Evolutionary conservation across 30 jellyfish, hydroid and myxozoan species (phyloP).

Genomic region (Pseudorhiza aurosa): DNA sequence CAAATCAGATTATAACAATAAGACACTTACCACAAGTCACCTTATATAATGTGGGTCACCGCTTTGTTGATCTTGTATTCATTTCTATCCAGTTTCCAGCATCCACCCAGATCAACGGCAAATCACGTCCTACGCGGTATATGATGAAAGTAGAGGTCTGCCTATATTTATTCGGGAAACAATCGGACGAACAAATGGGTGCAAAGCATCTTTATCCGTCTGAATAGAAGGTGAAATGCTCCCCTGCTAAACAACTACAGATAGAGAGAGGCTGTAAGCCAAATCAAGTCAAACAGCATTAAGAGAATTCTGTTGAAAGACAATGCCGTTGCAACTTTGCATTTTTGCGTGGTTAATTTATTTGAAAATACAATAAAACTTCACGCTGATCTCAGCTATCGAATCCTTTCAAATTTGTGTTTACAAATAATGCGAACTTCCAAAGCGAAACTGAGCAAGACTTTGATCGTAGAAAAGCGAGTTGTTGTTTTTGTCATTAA

Average conservation of each 20-base stretch:
- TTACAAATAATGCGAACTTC: not conserved
- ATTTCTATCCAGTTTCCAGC: not conserved
- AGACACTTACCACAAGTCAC: slow-evolving; percentile 20
- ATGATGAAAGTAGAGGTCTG: not conserved
- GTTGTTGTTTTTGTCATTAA: no score
- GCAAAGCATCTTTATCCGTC: slow-evolving; percentile 20
- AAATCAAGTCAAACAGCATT: slow-evolving; percentile 6
- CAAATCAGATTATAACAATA: not conserved
- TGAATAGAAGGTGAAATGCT: slow-evolving; percentile 31
- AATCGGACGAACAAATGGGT: slow-evolving; percentile 22
- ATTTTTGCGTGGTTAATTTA: not conserved
- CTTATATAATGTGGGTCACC: slow-evolving; percentile 5
- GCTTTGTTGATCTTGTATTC: slow-evolving; percentile 10
- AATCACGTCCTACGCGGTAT: not conserved
- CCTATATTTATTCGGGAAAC: slow-evolving; percentile 16
- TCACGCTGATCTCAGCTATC: not conserved
- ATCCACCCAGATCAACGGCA: not conserved
- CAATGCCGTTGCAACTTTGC: not conserved
- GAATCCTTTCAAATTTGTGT: not conserved
- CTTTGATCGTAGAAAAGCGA: no score
- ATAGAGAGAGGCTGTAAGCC: slow-evolving; percentile 22
- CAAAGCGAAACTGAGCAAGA: not conserved
- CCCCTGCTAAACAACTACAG: slow-evolving; percentile 34
- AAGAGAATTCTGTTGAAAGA: not conserved
- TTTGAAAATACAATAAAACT: not conserved